phyloP scores from a whole-genome alignment of 2,113 vertebrate genomes.

The Narcine bancroftii region DNA sequence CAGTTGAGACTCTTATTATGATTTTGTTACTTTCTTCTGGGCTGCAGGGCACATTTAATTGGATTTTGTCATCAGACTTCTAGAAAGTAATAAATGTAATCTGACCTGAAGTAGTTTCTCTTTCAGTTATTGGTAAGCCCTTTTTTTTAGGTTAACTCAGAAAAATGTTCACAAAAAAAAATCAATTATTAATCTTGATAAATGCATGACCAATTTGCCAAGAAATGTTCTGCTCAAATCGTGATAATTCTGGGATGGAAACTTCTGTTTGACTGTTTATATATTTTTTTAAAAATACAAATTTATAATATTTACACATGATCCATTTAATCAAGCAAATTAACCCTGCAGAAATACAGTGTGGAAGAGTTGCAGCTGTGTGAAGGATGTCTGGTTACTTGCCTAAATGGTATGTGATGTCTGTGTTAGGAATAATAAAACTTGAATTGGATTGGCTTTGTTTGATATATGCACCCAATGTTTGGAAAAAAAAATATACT shows the following conservation, averaged over 20 bases:
- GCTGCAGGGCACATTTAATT: slow-evolving; percentile 14
- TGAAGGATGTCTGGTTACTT: neutral
- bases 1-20: slow-evolving; percentile 23
- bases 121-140: slow-evolving; percentile 13
- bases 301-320: neutral
- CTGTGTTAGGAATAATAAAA: neutral
- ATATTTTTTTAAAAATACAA: neutral
- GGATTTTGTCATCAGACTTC: slow-evolving; percentile 29
- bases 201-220: slow-evolving; percentile 2
- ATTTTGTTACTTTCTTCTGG: slow-evolving; percentile 4
- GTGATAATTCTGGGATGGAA: neutral
- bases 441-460: neutral
- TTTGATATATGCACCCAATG: neutral
- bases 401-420: neutral
- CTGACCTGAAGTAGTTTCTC: slow-evolving; percentile 3
- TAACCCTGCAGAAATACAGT: neutral
- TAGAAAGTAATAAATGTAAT: slow-evolving; percentile 23
- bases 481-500: neutral
- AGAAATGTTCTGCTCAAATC: neutral
- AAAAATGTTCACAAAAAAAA: slow-evolving; percentile 14
- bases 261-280: slow-evolving; percentile 1
- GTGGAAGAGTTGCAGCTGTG: neutral
- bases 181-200: slow-evolving; percentile 34
- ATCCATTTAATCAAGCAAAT: slow-evolving; percentile 28
- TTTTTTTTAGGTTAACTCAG: neutral